Percentiles rank a stretch among this genome's conserved stretches.
These are phyloP conservation scores for Limonius californicus DNA, from an alignment of 1,140 invertebrate species.

Conservation along the genomic window DNA sequence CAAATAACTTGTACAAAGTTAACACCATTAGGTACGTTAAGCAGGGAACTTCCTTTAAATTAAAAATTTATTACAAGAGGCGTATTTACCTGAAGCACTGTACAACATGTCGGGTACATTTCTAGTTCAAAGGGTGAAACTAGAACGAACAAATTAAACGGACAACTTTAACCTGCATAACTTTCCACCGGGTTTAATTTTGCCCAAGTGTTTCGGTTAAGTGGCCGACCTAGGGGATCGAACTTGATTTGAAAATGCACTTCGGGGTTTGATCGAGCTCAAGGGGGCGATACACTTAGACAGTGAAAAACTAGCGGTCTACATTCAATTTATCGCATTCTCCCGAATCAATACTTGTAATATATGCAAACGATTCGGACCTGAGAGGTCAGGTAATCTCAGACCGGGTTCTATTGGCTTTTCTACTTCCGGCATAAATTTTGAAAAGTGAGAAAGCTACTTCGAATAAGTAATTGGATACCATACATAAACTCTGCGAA, in stretches of 20 bases:
- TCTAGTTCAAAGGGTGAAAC: too few species aligned
- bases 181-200: neutral
- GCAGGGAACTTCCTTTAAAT: too few species aligned
- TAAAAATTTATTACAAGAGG: too few species aligned
- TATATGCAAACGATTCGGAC: slow-evolving; percentile 34
- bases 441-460: slow-evolving; percentile 4
- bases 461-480: neutral
- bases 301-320: slow-evolving; percentile 40
- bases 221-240: slow-evolving; percentile 16
- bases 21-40: too few species aligned
- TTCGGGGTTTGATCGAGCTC: slow-evolving; percentile 34
- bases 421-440: slow-evolving; percentile 5
- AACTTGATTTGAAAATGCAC: slow-evolving; percentile 37
- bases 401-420: slow-evolving; percentile 1
- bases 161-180: too few species aligned
- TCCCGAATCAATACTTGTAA: slow-evolving; percentile 29
- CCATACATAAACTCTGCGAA: neutral
- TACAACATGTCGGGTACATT: too few species aligned
- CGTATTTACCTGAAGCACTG: too few species aligned
- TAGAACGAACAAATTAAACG: too few species aligned
- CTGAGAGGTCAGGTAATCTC: slow-evolving; percentile 30
- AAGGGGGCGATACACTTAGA: slow-evolving; percentile 36
- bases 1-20: too few species aligned
- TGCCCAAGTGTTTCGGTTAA: slow-evolving; percentile 8
- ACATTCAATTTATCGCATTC: slow-evolving; percentile 38